Evolutionary conservation across 92 coral and sea anemone species (phyloP).

Genomic region (Phenganax marumi): DNA sequence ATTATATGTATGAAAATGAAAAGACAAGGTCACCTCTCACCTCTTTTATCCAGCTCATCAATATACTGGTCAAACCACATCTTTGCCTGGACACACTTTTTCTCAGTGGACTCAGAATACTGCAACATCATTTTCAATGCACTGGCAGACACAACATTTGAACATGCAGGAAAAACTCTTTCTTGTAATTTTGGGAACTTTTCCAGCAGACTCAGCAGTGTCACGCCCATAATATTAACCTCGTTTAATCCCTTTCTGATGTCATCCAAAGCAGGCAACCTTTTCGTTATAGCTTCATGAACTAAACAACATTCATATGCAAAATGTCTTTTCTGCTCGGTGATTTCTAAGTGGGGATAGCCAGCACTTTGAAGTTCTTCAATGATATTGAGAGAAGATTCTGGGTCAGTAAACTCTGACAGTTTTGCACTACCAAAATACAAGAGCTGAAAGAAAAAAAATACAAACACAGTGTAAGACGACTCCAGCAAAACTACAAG

Average conservation of each 20-base stretch:
- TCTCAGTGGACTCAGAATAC: slow-evolving; percentile 7
- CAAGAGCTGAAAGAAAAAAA: slow-evolving; percentile 6
- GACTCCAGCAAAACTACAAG: no score
- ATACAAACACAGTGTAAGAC: not conserved
- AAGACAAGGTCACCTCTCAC: slow-evolving; percentile 12
- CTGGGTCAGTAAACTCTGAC: slow-evolving; percentile 17
- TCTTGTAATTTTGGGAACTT: slow-evolving; percentile 33
- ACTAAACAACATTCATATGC: slow-evolving; percentile 53
- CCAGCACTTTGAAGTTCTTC: slow-evolving; percentile 45
- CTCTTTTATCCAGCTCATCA: slow-evolving; percentile 47
- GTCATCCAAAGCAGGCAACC: slow-evolving; percentile 49
- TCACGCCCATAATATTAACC: slow-evolving; percentile 41
- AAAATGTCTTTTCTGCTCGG: slow-evolving; percentile 26
- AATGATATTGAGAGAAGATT: not conserved
- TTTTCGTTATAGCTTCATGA: slow-evolving; percentile 45
- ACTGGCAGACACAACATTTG: slow-evolving; percentile 21
- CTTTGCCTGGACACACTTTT: slow-evolving; percentile 41
- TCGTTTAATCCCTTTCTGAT: slow-evolving; percentile 45
- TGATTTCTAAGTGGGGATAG: slow-evolving; percentile 47
- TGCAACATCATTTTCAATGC: not conserved
- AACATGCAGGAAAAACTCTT: slow-evolving; percentile 42
- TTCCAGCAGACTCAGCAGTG: slow-evolving; percentile 29
- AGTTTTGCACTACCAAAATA: not conserved
- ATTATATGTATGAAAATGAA: no score
- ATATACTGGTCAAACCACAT: slow-evolving; percentile 50